These are phyloP conservation scores for Standfussiana lucernea DNA, from an alignment of 2,888 invertebrate species.

Conservation along the genomic window DNA sequence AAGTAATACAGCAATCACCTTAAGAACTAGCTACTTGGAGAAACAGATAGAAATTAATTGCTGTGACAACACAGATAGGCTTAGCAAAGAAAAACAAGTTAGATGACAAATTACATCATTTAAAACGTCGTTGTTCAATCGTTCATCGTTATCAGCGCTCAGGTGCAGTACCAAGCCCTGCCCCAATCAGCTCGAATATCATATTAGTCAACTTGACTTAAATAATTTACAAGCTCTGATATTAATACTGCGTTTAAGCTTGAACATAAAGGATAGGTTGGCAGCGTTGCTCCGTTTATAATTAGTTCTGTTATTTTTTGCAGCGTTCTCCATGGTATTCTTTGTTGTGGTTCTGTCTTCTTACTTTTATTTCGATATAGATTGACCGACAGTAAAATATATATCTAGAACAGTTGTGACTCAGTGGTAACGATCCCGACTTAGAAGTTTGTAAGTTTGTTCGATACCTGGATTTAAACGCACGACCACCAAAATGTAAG, in stretches of 20 bases:
- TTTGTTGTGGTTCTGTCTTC: no score
- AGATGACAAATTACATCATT: not conserved
- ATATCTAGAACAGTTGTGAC: no score
- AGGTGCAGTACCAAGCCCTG: constrained; percentile 40
- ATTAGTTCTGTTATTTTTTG: not conserved
- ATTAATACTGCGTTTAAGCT: constrained; percentile 30
- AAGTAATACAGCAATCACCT: not conserved
- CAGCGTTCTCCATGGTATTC: not conserved
- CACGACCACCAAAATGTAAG: no score
- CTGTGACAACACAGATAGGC: no score
- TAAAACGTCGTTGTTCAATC: constrained; percentile 19
- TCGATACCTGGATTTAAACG: no score
- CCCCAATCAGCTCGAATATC: constrained; percentile 49
- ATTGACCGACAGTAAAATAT: no score
- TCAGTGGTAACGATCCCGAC: no score
- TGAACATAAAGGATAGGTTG: not conserved
- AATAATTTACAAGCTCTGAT: constrained; percentile 40
- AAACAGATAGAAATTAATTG: no score
- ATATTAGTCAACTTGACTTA: constrained; percentile 49
- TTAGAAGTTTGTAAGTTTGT: no score
- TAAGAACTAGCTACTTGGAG: no score
- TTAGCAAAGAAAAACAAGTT: no score
- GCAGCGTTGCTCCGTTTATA: not conserved
- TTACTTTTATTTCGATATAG: no score
- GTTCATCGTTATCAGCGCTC: constrained; percentile 26